phyloP scores from a whole-genome alignment of 2,113 vertebrate genomes.

The Apus apus region DNA sequence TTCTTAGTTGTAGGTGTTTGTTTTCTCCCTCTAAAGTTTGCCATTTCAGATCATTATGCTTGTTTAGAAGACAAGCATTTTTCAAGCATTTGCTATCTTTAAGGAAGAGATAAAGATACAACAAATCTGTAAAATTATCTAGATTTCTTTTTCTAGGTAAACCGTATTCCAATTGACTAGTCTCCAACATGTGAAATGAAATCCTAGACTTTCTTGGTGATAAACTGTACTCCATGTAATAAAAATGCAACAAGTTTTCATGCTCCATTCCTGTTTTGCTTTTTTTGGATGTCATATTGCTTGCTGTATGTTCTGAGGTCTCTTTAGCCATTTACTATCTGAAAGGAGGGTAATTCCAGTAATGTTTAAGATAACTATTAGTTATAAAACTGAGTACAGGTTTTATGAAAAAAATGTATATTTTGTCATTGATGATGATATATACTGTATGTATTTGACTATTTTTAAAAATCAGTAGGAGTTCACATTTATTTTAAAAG shows the following conservation, averaged over 20 bases:
- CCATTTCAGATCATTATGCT: not conserved
- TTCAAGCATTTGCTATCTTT: not conserved
- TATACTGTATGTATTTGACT: not conserved
- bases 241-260: not conserved
- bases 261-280: not conserved
- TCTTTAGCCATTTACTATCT: not conserved
- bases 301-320: not conserved
- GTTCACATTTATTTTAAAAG: not conserved
- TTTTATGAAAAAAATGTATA: not conserved
- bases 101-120: not conserved
- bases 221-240: not conserved
- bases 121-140: not conserved
- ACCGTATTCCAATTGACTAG: fast-evolving
- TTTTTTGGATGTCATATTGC: not conserved
- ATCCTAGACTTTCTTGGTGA: not conserved
- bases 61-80: not conserved
- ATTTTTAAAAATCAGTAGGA: not conserved
- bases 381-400: not conserved
- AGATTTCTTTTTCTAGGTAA: not conserved
- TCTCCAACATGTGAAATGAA: not conserved
- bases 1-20: not conserved
- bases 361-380: not conserved
- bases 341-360: not conserved
- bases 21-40: not conserved
- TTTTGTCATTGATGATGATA: not conserved